Conservation (phyloP, 2,888 invertebrate genomes). For the Callyntrura sp. region DNA sequence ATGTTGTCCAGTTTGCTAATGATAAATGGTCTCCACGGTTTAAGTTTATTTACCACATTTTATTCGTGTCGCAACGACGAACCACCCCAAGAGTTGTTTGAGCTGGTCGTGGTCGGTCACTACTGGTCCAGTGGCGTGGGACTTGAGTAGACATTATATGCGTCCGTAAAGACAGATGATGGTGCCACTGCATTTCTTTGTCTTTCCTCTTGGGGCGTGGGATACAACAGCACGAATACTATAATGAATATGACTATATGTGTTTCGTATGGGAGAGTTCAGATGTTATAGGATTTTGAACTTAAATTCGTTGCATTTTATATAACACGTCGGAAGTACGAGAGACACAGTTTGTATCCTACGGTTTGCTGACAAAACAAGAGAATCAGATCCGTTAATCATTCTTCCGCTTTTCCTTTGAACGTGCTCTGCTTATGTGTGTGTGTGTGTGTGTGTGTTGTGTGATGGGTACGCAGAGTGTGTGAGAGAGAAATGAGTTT, state of each 20-base stretch:
- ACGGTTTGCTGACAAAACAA: neutral
- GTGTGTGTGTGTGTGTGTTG: too few species aligned
- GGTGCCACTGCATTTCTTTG: neutral
- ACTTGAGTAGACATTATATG: constrained; percentile 1
- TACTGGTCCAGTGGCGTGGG: neutral
- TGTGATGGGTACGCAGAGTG: too few species aligned
- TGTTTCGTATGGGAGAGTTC: too few species aligned
- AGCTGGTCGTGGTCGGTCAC: neutral
- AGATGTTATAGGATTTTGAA: too few species aligned
- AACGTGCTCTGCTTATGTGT: too few species aligned
- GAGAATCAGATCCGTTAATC: constrained; percentile 2
- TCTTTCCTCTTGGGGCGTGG: neutral
- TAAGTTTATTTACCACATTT: constrained; percentile 62
- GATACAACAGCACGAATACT: neutral
- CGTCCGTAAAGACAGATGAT: neutral
- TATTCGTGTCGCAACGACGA: constrained; percentile 48
- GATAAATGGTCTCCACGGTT: constrained; percentile 62
- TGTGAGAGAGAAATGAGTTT: too few species aligned
- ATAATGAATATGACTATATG: neutral
- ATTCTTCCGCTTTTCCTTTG: neutral
- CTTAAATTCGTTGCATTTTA: too few species aligned
- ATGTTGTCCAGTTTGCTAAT: constrained; percentile 57
- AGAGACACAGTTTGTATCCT: neutral
- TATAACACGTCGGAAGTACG: too few species aligned
- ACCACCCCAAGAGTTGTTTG: constrained; percentile 9